Evolutionary conservation across 2,113 vertebrate genomes (phyloP), one percentile per base, ranked within the genome.

Genomic region (Haemorhous mexicanus): DNA sequence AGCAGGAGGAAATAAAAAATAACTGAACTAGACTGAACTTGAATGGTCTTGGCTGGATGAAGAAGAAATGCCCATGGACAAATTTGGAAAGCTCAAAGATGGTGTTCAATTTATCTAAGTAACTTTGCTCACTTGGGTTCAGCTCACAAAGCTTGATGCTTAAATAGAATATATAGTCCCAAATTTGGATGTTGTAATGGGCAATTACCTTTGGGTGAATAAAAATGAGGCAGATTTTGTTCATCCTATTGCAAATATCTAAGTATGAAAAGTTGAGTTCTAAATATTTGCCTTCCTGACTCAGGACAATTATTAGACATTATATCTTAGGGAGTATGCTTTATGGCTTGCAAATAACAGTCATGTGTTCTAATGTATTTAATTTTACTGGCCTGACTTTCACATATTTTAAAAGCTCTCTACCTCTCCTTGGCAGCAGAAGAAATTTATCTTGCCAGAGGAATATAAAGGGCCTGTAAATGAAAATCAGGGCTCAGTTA

Each of bases 321-420:
- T 95, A 59, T 69, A 83, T 92, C 95, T 92, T 94, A 90, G 94
- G 33, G 43, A 92, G 61, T 24, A 59, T 47, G 52, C 56, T 97
- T 93, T 93, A 94, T 52, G 70, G 90, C 79, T 77, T 95, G 90
- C 75, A 96, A 95, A 90, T 93, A 96, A 76, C 58, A 89, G 84
- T 89, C 90, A 91, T 91, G 77, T 63, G 94, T 89, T 96, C 91
- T 88, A 95, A 94, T 83, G 90, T 90, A 91, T 96, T 93, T 93
- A 91, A 97, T 95, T 96, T 94, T 93, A 92, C 91, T 77, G 67
- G 81, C 66, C 21, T 89, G 84, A 79, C 63, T 94, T 93, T 77
- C 94, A 77, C 62, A 88, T 96, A 93, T 93, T 91, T 95, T 95
- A 94, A 93, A 82, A 93, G 63, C 53, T 70, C 44, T 80, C 63